phyloP scores from a whole-genome alignment of 2,113 vertebrate species.

The Thomomys bottae region DNA sequence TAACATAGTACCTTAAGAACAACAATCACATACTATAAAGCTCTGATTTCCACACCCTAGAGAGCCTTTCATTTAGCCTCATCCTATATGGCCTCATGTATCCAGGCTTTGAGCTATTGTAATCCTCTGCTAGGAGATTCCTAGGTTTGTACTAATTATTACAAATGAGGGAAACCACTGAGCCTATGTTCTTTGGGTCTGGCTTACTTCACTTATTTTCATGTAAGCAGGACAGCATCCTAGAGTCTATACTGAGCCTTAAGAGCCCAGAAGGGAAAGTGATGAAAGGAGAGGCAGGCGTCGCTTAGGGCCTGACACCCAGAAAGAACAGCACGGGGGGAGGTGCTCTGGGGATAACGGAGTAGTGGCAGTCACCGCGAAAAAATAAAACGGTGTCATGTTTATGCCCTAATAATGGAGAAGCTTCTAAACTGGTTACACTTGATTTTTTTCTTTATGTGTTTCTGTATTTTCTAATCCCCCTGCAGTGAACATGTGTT shows the following conservation, averaged over 20 bases:
- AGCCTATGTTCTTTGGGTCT: too few relatives aligned
- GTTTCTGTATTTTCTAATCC: slow-evolving; percentile 77
- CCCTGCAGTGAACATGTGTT: slow-evolving; percentile 49
- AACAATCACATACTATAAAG: too few relatives aligned
- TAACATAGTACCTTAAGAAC: too few relatives aligned
- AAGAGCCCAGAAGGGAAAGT: not conserved
- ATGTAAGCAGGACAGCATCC: not conserved
- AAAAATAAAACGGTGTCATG: slow-evolving; percentile 46
- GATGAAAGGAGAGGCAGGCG: not conserved
- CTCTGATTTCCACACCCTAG: too few relatives aligned
- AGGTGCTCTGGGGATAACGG: not conserved
- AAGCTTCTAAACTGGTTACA: slow-evolving; percentile 65
- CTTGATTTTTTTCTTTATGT: slow-evolving; percentile 66
- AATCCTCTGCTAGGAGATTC: too few relatives aligned
- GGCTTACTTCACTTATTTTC: too few relatives aligned
- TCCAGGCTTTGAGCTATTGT: too few relatives aligned
- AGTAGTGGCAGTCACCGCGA: slow-evolving; percentile 45
- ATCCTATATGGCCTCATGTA: too few relatives aligned
- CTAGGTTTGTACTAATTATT: too few relatives aligned
- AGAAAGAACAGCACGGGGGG: not conserved
- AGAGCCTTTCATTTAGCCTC: too few relatives aligned
- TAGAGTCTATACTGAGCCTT: not conserved
- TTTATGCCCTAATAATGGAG: slow-evolving; percentile 46
- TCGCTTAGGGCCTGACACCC: not conserved
- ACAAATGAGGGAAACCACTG: too few relatives aligned